Percentiles rank a stretch among this genome's conserved stretches.
Conservation (phyloP, 1,140 invertebrate species). For the Drosophila quadrilineata region DNA sequence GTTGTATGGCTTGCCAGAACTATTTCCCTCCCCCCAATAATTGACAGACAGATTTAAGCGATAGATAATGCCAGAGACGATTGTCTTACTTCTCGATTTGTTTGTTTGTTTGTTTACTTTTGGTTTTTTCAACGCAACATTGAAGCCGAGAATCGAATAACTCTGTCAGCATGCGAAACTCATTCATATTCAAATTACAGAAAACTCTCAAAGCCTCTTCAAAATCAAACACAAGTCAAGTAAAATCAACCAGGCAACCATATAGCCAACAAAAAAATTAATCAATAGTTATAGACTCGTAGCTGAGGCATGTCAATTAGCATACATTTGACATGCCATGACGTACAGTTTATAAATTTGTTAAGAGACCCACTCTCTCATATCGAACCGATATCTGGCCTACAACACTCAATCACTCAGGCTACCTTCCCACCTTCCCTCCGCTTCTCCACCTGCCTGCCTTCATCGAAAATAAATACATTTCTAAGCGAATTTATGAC, state of each 20-base stretch:
- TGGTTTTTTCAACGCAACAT: slow-evolving; percentile 27
- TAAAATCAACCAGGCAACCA: slow-evolving; percentile 34
- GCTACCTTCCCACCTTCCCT: too few species aligned
- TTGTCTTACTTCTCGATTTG: neutral
- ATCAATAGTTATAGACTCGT: slow-evolving; percentile 29
- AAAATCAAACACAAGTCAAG: neutral
- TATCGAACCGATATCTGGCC: slow-evolving; percentile 12
- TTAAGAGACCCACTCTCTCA: slow-evolving; percentile 13
- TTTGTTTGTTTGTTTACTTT: slow-evolving; percentile 28
- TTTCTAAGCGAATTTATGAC: slow-evolving; percentile 27
- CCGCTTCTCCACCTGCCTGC: too few species aligned
- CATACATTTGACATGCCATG: slow-evolving; percentile 37
- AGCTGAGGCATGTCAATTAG: slow-evolving; percentile 36
- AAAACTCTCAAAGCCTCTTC: too few species aligned
- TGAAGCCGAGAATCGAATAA: slow-evolving; percentile 28
- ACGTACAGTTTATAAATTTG: slow-evolving; percentile 32
- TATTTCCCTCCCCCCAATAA: slow-evolving; percentile 28
- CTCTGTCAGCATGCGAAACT: slow-evolving; percentile 12
- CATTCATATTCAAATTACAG: slow-evolving; percentile 29
- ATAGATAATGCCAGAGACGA: slow-evolving; percentile 19
- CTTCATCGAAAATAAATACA: slow-evolving; percentile 10
- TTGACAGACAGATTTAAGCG: slow-evolving; percentile 32
- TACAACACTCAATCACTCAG: slow-evolving; percentile 20
- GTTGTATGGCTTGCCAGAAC: slow-evolving; percentile 40
- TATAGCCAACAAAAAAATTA: slow-evolving; percentile 12